phyloP scores from a whole-genome alignment of 1,140 invertebrate genomes.

The Acyrthosiphon pisum region DNA sequence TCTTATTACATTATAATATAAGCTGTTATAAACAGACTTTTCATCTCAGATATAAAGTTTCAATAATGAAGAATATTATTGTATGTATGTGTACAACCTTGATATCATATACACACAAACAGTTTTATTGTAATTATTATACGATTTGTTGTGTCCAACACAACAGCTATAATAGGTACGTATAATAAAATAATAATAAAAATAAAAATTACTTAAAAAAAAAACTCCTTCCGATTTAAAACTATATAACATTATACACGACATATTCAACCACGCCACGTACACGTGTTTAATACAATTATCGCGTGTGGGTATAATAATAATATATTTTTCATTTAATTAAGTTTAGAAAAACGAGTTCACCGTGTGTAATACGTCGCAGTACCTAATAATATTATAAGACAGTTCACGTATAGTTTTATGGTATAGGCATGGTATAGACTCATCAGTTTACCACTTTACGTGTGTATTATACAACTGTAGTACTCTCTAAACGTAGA shows the following conservation, averaged over 20 bases:
- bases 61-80: background rate
- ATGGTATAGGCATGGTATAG: background rate
- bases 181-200: constrained; percentile 10
- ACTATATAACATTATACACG: background rate
- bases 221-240: background rate
- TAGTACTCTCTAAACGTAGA: background rate
- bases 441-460: background rate
- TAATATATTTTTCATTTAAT: constrained; percentile 8
- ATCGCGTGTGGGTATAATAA: background rate
- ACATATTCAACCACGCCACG: background rate
- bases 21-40: background rate
- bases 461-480: background rate
- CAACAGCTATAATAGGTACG: background rate
- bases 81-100: background rate
- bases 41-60: background rate
- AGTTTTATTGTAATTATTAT: background rate
- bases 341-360: constrained; percentile 19
- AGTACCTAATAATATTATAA: background rate
- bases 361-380: background rate
- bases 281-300: too few relatives aligned
- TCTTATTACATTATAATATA: background rate
- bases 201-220: background rate
- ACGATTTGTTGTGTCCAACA: background rate
- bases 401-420: background rate
- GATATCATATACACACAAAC: background rate